phyloP scores from a whole-genome alignment of 2,113 vertebrate genomes.

The Ia io region DNA sequence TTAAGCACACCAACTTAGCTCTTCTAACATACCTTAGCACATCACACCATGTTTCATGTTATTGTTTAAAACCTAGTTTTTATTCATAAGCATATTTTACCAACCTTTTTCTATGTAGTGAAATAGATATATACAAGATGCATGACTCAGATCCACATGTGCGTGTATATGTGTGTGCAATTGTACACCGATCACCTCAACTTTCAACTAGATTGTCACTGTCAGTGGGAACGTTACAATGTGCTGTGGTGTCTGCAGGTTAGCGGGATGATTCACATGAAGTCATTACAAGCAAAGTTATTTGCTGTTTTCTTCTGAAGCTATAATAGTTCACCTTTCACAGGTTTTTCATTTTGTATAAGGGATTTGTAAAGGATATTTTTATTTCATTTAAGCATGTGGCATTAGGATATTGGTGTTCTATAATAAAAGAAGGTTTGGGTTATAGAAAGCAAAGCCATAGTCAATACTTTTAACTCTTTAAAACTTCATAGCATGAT shows the following conservation, averaged over 20 bases:
- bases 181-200: not conserved
- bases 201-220: not conserved
- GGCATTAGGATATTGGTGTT: not conserved
- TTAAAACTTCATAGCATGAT: not conserved
- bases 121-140: not conserved
- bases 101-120: not conserved
- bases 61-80: not conserved
- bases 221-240: not conserved
- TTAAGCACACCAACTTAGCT: not conserved
- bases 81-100: not conserved
- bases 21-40: not conserved
- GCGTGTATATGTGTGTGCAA: not conserved
- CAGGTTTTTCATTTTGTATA: not conserved
- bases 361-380: not conserved
- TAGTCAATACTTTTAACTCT: not conserved
- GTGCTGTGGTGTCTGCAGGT: not conserved
- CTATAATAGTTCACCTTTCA: not conserved
- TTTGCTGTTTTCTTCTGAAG: not conserved
- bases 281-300: not conserved
- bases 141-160: not conserved
- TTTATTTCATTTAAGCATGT: not conserved
- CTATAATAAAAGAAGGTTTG: not conserved
- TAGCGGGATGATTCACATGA: not conserved
- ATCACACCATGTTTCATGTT: not conserved
- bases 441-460: not conserved